phyloP scores from a whole-genome alignment of 2,888 invertebrate genomes.

The Epistrophella euchroma region DNA sequence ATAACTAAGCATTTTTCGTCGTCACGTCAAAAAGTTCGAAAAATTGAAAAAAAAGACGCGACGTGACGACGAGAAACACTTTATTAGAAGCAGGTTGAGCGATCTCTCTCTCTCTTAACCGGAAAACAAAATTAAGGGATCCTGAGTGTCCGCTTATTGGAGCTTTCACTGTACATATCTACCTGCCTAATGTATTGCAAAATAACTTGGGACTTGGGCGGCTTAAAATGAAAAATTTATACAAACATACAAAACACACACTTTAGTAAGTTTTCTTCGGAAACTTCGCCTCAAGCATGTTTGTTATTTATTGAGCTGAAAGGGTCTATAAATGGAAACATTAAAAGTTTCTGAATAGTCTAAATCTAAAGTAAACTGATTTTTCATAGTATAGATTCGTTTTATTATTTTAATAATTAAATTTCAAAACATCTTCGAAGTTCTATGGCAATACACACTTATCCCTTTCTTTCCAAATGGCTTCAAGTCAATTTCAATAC shows the following conservation, averaged over 20 bases:
- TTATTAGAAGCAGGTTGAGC: too few species aligned
- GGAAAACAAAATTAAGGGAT: too few species aligned
- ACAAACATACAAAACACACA: not conserved
- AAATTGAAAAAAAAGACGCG: too few species aligned
- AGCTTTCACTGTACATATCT: too few species aligned
- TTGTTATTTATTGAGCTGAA: not conserved
- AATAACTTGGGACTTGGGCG: too few species aligned
- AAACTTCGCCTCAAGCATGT: not conserved
- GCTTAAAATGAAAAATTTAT: not conserved
- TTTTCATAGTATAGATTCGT: not conserved
- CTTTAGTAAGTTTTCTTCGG: not conserved
- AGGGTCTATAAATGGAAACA: not conserved
- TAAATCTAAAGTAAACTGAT: not conserved
- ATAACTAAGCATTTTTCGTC: too few species aligned
- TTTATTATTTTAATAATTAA: not conserved
- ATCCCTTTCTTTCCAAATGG: not conserved
- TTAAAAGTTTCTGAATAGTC: conserved; percentile 2
- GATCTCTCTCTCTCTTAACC: too few species aligned
- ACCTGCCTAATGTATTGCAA: too few species aligned
- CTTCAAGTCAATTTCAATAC: conserved; percentile 4
- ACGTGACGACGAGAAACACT: too few species aligned
- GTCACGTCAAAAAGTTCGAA: too few species aligned
- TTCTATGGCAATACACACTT: not conserved
- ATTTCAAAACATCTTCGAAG: not conserved
- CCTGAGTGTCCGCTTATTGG: too few species aligned